Evolutionary conservation across 2,113 vertebrate species (phyloP), one percentile per base, ranked within the genome.

Genomic region (Synodontis membranacea): DNA sequence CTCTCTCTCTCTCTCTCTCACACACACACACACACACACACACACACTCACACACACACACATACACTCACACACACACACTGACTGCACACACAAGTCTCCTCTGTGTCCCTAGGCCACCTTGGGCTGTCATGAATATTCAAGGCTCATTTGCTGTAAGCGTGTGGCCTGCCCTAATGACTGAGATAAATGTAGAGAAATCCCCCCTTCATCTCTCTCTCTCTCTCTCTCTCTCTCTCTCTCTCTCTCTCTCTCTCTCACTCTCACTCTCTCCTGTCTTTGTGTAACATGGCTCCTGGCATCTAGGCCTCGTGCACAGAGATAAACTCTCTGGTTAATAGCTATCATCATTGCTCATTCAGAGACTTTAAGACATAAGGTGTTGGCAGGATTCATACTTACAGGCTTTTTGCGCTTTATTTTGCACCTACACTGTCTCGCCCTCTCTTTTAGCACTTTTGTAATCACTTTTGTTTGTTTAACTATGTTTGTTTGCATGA

Each of bases 161-260:
- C 80, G 87, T 81, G 84, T 75, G 82, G 44, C 81, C 64, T 25
- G 80, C 82, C 90, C 84, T 93, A 94, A 94, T 94, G 94, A 94
- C 94, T 94, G 93, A 93, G 93, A 95, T 93, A 93, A 93, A 96
- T 95, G 93, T 92, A 92, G 91, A 92, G 92, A 94, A 90, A 84
- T 85, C 88, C 76, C 88, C 83, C 88, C n/a, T n/a, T 54, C 34
- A 68, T n/a, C 37, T 46, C 23, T 28, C 88, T 52, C 68, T 84
- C 75, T 85, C 56, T 60, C 15, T 70, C 14, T 66, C 48, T 74
- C 17, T 62, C 75, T 44, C 52, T 39, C 78, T 76, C 81, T 28
- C 54, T 72, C 17, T 78, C 74, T 37, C 31, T 14, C 83, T 34
- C 58, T 68, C 82, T 68, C 46, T 60, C 84, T 86, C 83, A 34